Conservation (phyloP, 2,113 vertebrate species). For the Chiloscyllium plagiosum region DNA sequence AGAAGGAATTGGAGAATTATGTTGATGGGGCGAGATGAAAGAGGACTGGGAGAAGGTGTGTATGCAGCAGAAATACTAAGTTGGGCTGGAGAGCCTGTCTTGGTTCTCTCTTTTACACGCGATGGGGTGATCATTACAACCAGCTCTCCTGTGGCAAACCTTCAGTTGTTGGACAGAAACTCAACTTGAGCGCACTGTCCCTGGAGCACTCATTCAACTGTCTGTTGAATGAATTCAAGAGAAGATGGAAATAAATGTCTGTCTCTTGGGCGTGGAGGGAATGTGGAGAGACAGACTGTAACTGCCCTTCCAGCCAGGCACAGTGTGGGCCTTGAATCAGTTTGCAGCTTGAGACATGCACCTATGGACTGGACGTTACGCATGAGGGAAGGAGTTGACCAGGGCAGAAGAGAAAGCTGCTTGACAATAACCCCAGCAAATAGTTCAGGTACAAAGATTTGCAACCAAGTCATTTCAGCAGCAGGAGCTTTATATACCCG, state of each 20-base stretch:
- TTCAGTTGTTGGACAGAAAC: background rate
- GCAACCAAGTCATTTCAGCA: background rate
- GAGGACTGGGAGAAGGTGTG: background rate
- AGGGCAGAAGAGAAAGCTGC: background rate
- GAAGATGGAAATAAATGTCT: background rate
- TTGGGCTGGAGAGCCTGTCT: background rate
- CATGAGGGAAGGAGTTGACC: background rate
- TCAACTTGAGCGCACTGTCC: background rate
- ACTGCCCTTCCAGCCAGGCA: background rate
- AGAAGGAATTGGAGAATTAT: too few relatives aligned
- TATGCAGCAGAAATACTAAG: background rate
- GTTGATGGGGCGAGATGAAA: background rate
- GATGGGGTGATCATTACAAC: background rate
- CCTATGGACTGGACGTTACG: background rate
- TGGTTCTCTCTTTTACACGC: background rate
- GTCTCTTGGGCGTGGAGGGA: background rate
- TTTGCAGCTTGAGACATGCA: background rate
- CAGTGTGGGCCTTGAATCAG: background rate
- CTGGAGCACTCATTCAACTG: constrained; percentile 7
- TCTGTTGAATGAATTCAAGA: background rate
- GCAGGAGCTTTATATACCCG: background rate
- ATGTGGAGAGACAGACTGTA: background rate
- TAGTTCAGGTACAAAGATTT: background rate
- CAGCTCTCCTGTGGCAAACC: too few relatives aligned
- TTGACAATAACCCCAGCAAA: background rate